Base-by-base conservation (phyloP, 2,888 invertebrate genomes). In the Malacosoma neustria region DNA sequence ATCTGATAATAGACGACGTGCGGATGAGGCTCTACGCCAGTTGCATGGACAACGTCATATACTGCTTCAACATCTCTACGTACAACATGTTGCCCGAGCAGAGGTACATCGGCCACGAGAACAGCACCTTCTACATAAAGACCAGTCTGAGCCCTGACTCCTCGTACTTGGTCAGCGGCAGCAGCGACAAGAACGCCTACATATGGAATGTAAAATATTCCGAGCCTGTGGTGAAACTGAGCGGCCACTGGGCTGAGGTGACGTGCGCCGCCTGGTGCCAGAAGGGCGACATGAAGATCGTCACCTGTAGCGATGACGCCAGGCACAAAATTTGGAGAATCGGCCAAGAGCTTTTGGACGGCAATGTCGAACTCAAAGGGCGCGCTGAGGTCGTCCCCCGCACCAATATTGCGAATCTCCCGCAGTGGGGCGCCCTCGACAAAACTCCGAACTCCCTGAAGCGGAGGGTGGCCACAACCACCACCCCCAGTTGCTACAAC, bases 241-340 rank as follows among this genome's bases (percentile, higher is more conserved):
- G 85, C 1, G 96, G 95, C 0, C 96, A 97, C 62, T 82, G 88
- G 32, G 93, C 93, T 5, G 97, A 97, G 82, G 96, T 97, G 0
- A 95, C 95, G 0, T 93, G 93, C 61, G 94, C 95, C 1, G 92
- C 93, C 1, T 96, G 96, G 96, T 89, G 91, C 49, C 75, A 68
- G 36, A 67, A 71, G 6, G 87, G 87, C 4, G 88, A 89, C 40
- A 69, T 82, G 11, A 89, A 89, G 64, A 72, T 95, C 33, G 91
- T 94, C 9, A 95, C 95, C 0, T 93, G 95, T 68, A 92, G 94
- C 34, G 96, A 96, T 64, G 96, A 96, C 76, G 91, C 92, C 7
- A 79, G 89, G 0, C 92, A 93, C 65, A 91, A 91, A 71, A 86
- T 94, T 36, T 95, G 94, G 94, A 85, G 91, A 33, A 73, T 93